Base-by-base conservation (phyloP, 2,113 vertebrate genomes). In the Girardinichthys multiradiatus region DNA sequence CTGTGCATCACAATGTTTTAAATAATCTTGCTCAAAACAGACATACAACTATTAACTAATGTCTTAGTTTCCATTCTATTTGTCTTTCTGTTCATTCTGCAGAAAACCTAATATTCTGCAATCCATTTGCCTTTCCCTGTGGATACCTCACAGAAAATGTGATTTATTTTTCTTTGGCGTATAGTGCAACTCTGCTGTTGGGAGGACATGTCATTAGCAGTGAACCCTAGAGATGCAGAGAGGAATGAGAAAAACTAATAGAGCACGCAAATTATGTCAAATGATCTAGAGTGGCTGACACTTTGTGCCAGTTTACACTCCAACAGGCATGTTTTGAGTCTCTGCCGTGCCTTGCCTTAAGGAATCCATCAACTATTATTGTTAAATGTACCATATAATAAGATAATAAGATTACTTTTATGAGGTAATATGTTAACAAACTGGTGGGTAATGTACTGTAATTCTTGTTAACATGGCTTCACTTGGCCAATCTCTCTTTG, bases 181-280 rank as follows among this genome's bases (percentile, higher is more conserved):
- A 72, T 21, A 0, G 64, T 61, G 64, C 48, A 76, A 59, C 59
- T 84, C 74, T 82, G 76, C 80, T 83, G 71, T 87, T 80, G 86
- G 73, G 69, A 80, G 82, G 83, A 77, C 84, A 70, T 51, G 65
- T 86, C 83, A 76, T 87, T 84, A 87, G 77, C 77, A 68, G 45
- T 37, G 75, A 83, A 68, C 71, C 73, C 26, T 42, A 39, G 61
- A 60, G 66, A 73, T 51, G 71, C 70, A 74, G 79, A 82, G 28
- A 70, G 69, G 33, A 83, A 71, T 83, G 89, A 79, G 85, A 77
- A 83, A 61, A 89, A 90, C 77, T 90, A 89, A 86, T 74, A 79
- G 89, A 86, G 86, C 89, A 90, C 78, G 86, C 70, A 89, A 85
- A 91, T 76, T 0, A 77, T 82, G 79, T 83, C 80, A 90, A 86